These are phyloP conservation scores for Drosophila mimetica DNA, from an alignment of 2,888 invertebrate species.

Conservation along the genomic window DNA sequence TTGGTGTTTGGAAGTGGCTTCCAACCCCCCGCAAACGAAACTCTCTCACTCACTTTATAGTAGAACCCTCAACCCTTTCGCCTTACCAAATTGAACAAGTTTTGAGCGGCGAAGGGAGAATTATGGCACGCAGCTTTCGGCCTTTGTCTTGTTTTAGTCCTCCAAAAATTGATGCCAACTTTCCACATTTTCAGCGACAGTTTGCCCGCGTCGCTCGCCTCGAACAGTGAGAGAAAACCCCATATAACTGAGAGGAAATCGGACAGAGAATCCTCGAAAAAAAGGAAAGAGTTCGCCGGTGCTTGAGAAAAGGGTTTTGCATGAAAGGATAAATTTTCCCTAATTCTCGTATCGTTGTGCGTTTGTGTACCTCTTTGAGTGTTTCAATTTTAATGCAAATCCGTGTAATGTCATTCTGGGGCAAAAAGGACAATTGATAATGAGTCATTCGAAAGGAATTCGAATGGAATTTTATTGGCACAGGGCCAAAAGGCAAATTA, in stretches of 20 bases:
- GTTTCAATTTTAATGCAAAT: constrained; percentile 38
- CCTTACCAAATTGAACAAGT: constrained; percentile 45
- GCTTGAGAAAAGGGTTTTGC: constrained; percentile 4
- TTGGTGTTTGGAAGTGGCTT: constrained; percentile 35
- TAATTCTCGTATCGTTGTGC: constrained; percentile 19
- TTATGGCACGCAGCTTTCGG: constrained; percentile 72
- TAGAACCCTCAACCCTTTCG: constrained; percentile 44
- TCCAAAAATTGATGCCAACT: constrained; percentile 77
- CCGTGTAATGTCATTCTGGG: constrained; percentile 26
- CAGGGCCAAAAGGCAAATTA: constrained; percentile 33
- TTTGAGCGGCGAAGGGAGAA: constrained; percentile 54
- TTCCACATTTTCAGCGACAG: constrained; percentile 67
- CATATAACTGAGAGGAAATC: constrained; percentile 19
- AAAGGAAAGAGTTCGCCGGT: constrained; percentile 2
- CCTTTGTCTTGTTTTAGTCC: constrained; percentile 66
- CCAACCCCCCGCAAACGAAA: constrained; percentile 24
- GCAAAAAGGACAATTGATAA: constrained; percentile 24
- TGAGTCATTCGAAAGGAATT: constrained; percentile 36
- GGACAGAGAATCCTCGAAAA: neutral
- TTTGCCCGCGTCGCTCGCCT: constrained; percentile 70
- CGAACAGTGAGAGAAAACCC: constrained; percentile 44
- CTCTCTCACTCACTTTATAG: neutral
- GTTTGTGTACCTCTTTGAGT: constrained; percentile 21
- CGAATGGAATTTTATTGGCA: constrained; percentile 32
- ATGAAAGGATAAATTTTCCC: constrained; percentile 17